Base-by-base conservation (phyloP, 2,113 vertebrate genomes). In the Labeo rohita region DNA sequence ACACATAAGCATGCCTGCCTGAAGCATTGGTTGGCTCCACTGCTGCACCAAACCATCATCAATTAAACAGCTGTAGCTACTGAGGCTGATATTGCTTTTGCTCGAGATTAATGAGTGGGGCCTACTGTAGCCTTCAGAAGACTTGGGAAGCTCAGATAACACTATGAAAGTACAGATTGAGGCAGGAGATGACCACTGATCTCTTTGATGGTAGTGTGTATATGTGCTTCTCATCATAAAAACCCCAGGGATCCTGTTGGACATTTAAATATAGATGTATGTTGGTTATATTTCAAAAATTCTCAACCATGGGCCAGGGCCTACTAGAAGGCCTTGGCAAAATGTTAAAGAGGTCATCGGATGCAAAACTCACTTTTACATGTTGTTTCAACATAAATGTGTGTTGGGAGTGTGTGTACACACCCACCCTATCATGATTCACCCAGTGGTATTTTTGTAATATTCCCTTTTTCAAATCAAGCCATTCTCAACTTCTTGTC, bases 1-100 rank as follows among this genome's bases (percentile, higher is more conserved):
- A 84, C 50, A 83, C 82, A 75, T 45, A 83, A 85, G 23, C 43
- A 82, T 16, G 28, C 47, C 28, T 50, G 81, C 68, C 81, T 83
- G 36, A 59, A 83, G 68, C 68, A 59, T 16, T 83, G 66, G 50
- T 28, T 86, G 87, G 79, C 86, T 87, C 61, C 83, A 68, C 50
- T 86, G 86, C 73, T 52, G 39, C 52, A 16, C 73, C 72, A 84
- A 87, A 84, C 50, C 77, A 61, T 61, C 54, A 68, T 59, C 12
- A 83, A 72, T 86, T 80, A 36, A 80, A 80, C 84, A 73, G 39
- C 84, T 85, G 49, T 61, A 45, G 36, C 63, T 68, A 45, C 75
- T 45, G 18, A 56, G 45, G 34, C 45, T 47, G 36, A 80, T 45
- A 59, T 59, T 56, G 63, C 54, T 16, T 87, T 72, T 70, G 75